These are phyloP conservation scores for Coelinius sp. DNA, from an alignment of 2,888 invertebrate species.

Conservation along the genomic window DNA sequence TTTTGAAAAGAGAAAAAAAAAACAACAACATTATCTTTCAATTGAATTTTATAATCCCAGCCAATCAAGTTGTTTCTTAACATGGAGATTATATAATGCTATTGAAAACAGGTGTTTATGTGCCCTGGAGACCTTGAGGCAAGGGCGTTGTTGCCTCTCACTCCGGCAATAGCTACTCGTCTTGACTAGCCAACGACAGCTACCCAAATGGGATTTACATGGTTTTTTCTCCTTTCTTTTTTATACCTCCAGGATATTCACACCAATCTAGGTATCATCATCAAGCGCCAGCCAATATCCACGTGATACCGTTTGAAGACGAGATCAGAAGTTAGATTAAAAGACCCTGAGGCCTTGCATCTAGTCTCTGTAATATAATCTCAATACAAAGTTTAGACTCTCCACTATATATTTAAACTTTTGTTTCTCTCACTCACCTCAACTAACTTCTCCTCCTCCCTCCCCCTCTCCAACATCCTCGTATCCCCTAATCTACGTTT, in stretches of 20 bases:
- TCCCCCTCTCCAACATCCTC: background rate
- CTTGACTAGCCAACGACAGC: background rate
- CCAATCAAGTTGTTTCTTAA: constrained; percentile 1
- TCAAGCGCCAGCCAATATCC: background rate
- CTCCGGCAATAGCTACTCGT: constrained; percentile 8
- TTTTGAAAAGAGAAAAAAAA: no score
- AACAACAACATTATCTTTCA: background rate
- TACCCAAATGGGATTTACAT: background rate
- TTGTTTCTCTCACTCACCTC: constrained; percentile 3
- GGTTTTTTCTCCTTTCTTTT: background rate
- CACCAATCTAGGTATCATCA: background rate
- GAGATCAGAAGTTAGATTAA: constrained; percentile 10
- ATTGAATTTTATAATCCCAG: background rate
- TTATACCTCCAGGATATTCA: constrained; percentile 8
- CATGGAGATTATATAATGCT: background rate
- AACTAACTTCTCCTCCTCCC: constrained; percentile 2
- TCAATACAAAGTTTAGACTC: background rate
- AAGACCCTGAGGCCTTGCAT: background rate
- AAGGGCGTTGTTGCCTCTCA: constrained; percentile 12
- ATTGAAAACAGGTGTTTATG: constrained; percentile 1
- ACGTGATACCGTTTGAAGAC: constrained; percentile 4
- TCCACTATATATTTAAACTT: constrained; percentile 16
- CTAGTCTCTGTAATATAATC: background rate
- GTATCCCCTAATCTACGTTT: constrained; percentile 4
- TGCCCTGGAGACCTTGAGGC: constrained; percentile 15